A percentile compares a stretch with the other conserved stretches of the same genome.
These are phyloP conservation scores for Zoanthus solanderi DNA, from an alignment of 92 coral and sea anemone species.

Conservation along the genomic window DNA sequence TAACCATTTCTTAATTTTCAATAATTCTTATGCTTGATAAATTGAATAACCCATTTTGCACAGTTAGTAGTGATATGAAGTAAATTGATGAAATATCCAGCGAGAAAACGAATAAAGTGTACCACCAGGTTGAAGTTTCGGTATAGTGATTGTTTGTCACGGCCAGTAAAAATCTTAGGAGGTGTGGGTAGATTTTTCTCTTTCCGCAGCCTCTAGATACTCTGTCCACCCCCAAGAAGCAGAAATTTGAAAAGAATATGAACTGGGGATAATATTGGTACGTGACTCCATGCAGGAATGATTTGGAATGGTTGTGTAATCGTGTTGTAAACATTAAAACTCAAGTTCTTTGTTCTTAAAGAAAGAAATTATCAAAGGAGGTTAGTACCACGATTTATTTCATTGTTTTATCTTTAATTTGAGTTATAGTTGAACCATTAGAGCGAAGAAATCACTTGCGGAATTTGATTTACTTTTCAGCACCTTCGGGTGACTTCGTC, in stretches of 20 bases:
- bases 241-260: not conserved
- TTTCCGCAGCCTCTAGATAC: not conserved
- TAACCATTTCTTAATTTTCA: not conserved
- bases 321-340: not conserved
- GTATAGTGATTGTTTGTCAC: conserved; percentile 3
- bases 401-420: conserved; percentile 10
- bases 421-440: conserved; percentile 11
- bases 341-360: not conserved
- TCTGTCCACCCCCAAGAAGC: conserved; percentile 6
- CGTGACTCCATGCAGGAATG: not conserved
- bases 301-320: not conserved
- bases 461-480: conserved; percentile 17
- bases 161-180: conserved; percentile 2
- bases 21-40: not conserved
- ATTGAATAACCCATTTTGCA: not conserved
- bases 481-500: conserved; percentile 4
- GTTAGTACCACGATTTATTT: conserved; percentile 10
- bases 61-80: not conserved
- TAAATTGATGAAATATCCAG: conserved; percentile 11
- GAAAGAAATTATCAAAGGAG: conserved; percentile 20
- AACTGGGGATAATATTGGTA: not conserved
- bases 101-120: conserved; percentile 9
- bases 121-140: not conserved
- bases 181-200: conserved; percentile 10
- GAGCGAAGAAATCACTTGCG: conserved; percentile 13